Conservation (phyloP, 1,140 invertebrate genomes). For the Lasioglossum albipes region DNA sequence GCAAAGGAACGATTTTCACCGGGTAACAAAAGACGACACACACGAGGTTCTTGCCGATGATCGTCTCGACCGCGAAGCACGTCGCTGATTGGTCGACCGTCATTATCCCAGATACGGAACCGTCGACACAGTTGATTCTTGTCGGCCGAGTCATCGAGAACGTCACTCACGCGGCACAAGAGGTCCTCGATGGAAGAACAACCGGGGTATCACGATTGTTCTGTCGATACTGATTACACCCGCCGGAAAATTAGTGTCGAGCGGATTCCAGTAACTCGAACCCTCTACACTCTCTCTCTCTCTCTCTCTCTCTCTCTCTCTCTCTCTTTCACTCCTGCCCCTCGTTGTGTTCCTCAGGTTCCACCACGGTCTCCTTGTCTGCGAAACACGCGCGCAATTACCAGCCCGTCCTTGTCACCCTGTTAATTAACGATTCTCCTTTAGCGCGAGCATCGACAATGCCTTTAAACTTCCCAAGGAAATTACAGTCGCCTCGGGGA, state of each 20-base stretch:
- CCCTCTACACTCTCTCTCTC: too few relatives aligned
- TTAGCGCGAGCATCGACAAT: not conserved
- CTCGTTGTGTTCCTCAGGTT: too few relatives aligned
- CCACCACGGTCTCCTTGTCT: too few relatives aligned
- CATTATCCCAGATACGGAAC: not conserved
- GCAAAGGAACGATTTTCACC: too few relatives aligned
- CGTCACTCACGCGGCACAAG: not conserved
- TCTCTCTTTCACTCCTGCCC: too few relatives aligned
- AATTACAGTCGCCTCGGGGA: not conserved
- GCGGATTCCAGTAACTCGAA: conserved; percentile 25
- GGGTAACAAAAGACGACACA: too few relatives aligned
- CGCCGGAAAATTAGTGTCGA: conserved; percentile 29
- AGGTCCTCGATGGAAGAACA: conserved; percentile 9
- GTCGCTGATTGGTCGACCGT: not conserved
- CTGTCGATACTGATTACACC: conserved; percentile 16
- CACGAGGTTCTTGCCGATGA: too few relatives aligned
- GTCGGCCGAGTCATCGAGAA: not conserved
- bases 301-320: too few relatives aligned
- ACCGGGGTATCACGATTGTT: conserved; percentile 20
- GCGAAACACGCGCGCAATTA: conserved; percentile 23
- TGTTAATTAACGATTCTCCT: conserved; percentile 15
- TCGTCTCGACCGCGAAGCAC: not conserved
- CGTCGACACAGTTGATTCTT: not conserved
- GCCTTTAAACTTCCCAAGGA: not conserved
- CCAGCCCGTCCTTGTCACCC: not conserved